Percentiles rank a stretch among this genome's conserved stretches.
These are phyloP conservation scores for Anabacerthia variegaticeps DNA, from an alignment of 2,797 vertebrate species.

Conservation along the genomic window DNA sequence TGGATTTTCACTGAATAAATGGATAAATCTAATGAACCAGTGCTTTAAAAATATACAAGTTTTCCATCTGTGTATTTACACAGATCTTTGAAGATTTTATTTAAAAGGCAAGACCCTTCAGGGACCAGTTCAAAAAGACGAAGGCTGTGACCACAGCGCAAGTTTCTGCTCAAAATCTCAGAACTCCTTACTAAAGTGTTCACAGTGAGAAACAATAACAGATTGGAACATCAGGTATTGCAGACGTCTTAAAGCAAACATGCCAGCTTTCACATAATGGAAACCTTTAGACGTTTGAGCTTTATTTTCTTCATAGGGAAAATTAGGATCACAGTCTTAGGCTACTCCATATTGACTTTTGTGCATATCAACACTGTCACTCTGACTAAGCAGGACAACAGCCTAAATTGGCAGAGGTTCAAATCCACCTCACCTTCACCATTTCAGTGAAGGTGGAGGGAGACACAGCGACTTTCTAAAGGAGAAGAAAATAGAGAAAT, in stretches of 20 bases:
- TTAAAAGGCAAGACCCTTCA: not conserved
- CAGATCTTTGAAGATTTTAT: not conserved
- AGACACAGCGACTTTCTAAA: not conserved
- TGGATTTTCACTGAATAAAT: not conserved
- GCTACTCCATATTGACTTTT: not conserved
- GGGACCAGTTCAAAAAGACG: not conserved
- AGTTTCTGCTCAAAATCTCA: not conserved
- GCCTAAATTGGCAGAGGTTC: not conserved
- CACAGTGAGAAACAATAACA: not conserved
- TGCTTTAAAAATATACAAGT: not conserved
- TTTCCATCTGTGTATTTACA: not conserved
- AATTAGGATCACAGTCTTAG: not conserved
- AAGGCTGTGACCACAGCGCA: not conserved
- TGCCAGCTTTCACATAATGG: not conserved
- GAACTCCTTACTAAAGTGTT: not conserved
- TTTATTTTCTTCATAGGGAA: not conserved
- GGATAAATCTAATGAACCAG: not conserved
- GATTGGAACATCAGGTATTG: not conserved
- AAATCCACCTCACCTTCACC: not conserved
- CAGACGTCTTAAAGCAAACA: not conserved
- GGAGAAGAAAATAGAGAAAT: not conserved
- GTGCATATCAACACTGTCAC: not conserved
- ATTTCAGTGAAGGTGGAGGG: not conserved
- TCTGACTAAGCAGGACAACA: not conserved
- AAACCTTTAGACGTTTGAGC: not conserved